Evolutionary conservation across 2,113 vertebrate genomes (phyloP).

Genomic region (Marmota monax): DNA sequence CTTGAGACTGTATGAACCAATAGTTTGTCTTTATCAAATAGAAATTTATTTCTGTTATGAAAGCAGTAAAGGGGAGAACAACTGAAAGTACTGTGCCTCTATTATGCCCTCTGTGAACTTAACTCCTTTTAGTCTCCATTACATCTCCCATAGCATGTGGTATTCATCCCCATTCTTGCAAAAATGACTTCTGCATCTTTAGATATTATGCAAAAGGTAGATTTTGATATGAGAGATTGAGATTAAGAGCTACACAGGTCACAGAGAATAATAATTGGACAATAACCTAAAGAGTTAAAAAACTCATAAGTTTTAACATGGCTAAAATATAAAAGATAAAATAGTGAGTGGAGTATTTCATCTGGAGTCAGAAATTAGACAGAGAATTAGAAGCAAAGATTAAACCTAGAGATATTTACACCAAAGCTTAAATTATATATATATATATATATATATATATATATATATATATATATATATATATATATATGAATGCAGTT

Average conservation of each 20-base stretch:
- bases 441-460: no score
- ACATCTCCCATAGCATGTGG: not conserved
- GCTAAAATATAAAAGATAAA: not conserved
- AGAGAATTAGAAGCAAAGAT: not conserved
- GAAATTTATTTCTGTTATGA: not conserved
- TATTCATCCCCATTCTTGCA: not conserved
- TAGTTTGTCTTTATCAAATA: not conserved
- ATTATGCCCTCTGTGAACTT: not conserved
- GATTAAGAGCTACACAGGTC: no score
- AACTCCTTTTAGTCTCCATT: not conserved
- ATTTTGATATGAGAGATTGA: not conserved
- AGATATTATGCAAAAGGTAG: not conserved
- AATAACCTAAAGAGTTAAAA: not conserved
- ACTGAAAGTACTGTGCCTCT: not conserved
- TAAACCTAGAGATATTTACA: not conserved
- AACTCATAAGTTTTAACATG: not conserved
- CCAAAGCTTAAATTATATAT: not conserved
- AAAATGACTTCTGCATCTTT: not conserved
- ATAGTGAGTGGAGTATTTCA: not conserved
- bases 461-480: no score
- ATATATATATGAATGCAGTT: no score
- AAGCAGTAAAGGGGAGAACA: not conserved
- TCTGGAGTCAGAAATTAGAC: not conserved
- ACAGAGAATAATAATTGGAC: no score
- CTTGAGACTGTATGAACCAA: not conserved